Percentiles rank a stretch among this genome's conserved stretches.
Evolutionary conservation across 2,888 invertebrate genomes (phyloP).

Genomic region (Dastarcus helophoroides): DNA sequence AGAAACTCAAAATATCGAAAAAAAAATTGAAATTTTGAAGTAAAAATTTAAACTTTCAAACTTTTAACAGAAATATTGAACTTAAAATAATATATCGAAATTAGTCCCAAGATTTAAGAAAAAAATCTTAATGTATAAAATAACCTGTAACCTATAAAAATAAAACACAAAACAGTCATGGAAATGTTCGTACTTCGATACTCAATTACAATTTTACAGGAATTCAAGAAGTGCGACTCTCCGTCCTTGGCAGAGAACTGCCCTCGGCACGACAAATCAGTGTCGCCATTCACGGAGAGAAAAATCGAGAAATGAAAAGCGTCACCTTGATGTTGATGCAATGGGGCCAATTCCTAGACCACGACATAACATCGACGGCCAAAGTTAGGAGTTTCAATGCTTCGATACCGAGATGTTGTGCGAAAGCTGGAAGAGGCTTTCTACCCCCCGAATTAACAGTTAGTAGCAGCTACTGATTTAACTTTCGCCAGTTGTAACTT

Average conservation of each 20-base stretch:
- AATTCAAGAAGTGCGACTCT: constrained; percentile 44
- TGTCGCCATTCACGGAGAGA: constrained; percentile 51
- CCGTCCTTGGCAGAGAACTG: constrained; percentile 46
- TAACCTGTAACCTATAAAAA: too few species aligned
- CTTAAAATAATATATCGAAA: too few species aligned
- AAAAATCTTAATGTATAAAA: too few species aligned
- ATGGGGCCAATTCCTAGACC: constrained; percentile 86
- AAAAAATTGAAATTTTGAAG: too few species aligned
- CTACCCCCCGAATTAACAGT: constrained; percentile 53
- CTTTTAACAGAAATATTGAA: too few species aligned
- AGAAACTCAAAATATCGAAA: too few species aligned
- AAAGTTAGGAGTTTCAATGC: constrained; percentile 68
- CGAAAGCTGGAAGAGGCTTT: constrained; percentile 46
- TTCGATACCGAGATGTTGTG: constrained; percentile 67
- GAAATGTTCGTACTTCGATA: too few species aligned
- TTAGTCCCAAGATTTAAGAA: too few species aligned
- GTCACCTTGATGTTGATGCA: constrained; percentile 77
- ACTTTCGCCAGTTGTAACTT: not conserved
- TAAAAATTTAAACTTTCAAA: too few species aligned
- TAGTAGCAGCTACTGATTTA: constrained; percentile 25
- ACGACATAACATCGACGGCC: constrained; percentile 72
- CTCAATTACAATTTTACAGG: too few species aligned
- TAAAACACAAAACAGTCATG: too few species aligned
- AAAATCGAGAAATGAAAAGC: constrained; percentile 50
- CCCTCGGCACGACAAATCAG: constrained; percentile 72